phyloP scores from a whole-genome alignment of 1,140 invertebrate genomes.

The Papilio machaon region DNA sequence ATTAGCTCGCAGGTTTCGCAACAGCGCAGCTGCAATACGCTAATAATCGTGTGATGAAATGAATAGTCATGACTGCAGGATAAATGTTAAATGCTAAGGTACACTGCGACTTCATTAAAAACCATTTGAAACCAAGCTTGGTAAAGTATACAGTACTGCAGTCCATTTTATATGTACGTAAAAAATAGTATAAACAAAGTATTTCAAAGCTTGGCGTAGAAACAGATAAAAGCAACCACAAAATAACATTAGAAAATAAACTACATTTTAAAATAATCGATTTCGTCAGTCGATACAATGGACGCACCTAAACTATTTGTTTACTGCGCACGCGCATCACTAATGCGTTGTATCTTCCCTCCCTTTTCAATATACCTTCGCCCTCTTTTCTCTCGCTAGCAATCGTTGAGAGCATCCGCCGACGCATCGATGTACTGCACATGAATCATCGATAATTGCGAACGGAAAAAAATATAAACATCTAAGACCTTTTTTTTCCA shows the following conservation, averaged over 20 bases:
- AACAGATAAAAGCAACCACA: neutral
- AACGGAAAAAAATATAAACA: conserved; percentile 20
- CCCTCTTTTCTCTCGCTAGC: neutral
- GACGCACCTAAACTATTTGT: conserved; percentile 5
- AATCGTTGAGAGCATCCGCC: neutral
- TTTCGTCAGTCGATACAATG: conserved; percentile 20
- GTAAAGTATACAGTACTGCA: neutral
- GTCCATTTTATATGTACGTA: neutral
- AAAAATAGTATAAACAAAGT: neutral
- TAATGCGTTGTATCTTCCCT: neutral
- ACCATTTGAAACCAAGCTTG: neutral
- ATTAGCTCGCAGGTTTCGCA: neutral
- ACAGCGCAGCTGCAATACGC: conserved; percentile 13
- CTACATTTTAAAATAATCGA: conserved; percentile 8
- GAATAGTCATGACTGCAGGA: neutral
- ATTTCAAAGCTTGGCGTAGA: neutral
- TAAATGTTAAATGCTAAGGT: neutral
- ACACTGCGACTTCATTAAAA: neutral
- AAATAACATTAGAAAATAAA: neutral
- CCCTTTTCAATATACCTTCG: neutral
- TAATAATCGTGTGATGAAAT: conserved; percentile 18
- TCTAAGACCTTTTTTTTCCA: neutral
- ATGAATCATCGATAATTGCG: conserved; percentile 13
- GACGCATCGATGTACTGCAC: neutral
- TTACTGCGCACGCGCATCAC: conserved; percentile 6